These are phyloP conservation scores for Trichonephila clavipes DNA, from an alignment of 1,140 invertebrate species.

Conservation along the genomic window DNA sequence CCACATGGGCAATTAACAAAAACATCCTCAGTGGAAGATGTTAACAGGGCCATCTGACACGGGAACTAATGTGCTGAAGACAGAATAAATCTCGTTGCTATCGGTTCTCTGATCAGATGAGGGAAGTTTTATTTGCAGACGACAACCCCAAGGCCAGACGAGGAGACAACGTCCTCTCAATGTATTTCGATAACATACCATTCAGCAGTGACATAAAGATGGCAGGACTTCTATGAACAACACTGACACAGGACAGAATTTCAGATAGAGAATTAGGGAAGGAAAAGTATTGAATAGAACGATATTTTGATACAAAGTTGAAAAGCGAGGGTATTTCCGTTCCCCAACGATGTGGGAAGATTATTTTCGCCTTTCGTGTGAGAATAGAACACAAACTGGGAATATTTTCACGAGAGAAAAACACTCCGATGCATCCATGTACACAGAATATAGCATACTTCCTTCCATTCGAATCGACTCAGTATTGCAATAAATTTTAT, in stretches of 20 bases:
- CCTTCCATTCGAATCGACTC: no score
- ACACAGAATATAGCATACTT: neutral
- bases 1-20: neutral
- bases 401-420: no score
- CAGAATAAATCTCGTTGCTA: neutral
- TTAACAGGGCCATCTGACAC: neutral
- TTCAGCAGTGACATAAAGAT: neutral
- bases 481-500: no score
- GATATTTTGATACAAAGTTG: no score
- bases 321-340: no score
- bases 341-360: no score
- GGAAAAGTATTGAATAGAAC: no score
- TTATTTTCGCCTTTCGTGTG: no score
- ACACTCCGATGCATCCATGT: neutral
- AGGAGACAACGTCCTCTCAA: neutral
- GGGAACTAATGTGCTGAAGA: neutral
- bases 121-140: neutral
- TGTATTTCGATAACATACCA: neutral
- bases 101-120: neutral
- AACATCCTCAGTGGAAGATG: no score
- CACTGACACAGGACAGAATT: neutral
- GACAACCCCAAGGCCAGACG: neutral
- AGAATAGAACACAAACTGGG: no score
- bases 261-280: neutral
- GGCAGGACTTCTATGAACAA: neutral